Evolutionary conservation across 2,113 vertebrate genomes (phyloP).

Genomic region (Cromileptes altivelis): DNA sequence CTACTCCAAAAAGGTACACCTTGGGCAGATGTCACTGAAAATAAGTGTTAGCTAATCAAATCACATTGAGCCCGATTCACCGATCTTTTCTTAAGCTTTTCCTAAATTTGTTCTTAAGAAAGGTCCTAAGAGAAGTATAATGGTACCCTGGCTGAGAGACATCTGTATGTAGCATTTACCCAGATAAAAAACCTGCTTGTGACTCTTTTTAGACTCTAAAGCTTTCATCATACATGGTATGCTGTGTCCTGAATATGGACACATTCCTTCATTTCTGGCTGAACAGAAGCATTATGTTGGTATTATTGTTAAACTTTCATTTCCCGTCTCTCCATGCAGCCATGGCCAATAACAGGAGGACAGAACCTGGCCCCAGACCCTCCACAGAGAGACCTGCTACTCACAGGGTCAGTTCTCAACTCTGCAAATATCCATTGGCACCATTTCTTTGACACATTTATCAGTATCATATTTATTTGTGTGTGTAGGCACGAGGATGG

Average conservation of each 20-base stretch:
- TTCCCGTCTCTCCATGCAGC: slow-evolving; percentile 79
- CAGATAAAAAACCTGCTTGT: neutral
- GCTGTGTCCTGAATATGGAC: neutral
- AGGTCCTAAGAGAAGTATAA: neutral
- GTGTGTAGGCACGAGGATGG: slow-evolving; percentile 93
- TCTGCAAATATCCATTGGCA: neutral
- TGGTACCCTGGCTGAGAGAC: neutral
- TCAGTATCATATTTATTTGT: neutral
- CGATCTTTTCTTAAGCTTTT: too few species aligned
- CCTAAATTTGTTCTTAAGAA: too few species aligned
- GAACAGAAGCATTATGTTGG: neutral
- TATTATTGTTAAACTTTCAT: slow-evolving; percentile 45
- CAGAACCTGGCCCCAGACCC: slow-evolving; percentile 91
- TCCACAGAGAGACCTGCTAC: slow-evolving; percentile 95
- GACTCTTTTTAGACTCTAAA: neutral
- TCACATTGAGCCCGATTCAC: too few species aligned
- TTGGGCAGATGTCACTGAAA: neutral
- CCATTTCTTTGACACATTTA: neutral
- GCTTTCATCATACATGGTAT: slow-evolving; percentile 15
- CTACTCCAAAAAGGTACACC: slow-evolving; percentile 90
- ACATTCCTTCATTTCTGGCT: slow-evolving; percentile 28
- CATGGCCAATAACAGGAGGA: slow-evolving; percentile 95
- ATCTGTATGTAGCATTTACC: neutral
- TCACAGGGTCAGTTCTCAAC: slow-evolving; percentile 90
- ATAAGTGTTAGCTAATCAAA: neutral